These are phyloP conservation scores for Centropus unirufus DNA, from an alignment of 2,113 vertebrate species.

Conservation along the genomic window DNA sequence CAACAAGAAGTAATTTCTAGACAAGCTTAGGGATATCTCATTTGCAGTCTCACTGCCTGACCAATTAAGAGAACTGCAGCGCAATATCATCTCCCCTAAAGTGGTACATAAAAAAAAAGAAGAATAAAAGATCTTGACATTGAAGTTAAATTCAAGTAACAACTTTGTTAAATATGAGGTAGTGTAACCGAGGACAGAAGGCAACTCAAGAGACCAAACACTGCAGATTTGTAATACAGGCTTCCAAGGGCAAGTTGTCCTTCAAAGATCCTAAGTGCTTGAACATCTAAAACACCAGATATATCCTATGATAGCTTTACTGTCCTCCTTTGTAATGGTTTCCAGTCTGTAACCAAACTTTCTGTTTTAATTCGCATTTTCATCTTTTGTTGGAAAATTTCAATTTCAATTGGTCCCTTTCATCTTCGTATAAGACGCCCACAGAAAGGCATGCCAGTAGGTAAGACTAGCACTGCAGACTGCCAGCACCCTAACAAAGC, in stretches of 20 bases:
- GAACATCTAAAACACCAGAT: not conserved
- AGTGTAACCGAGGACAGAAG: not conserved
- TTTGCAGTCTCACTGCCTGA: conserved; percentile 36
- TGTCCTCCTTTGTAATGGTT: not conserved
- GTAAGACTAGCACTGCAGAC: not conserved
- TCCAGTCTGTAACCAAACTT: not conserved
- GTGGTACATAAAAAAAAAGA: not conserved
- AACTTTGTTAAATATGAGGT: not conserved
- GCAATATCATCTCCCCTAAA: not conserved
- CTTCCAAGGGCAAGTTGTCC: not conserved
- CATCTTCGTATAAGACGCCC: not conserved
- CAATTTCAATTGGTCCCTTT: not conserved
- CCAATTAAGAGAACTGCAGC: conserved; percentile 44
- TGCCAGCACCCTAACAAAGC: not conserved
- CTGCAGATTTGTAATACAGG: not conserved
- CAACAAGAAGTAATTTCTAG: conserved; percentile 24
- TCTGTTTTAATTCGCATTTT: not conserved
- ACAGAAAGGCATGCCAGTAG: not conserved
- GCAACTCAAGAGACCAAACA: not conserved
- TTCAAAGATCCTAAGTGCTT: not conserved
- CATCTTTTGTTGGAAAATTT: not conserved
- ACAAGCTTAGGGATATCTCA: conserved; percentile 37
- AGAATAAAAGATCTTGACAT: not conserved
- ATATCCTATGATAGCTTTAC: not conserved
- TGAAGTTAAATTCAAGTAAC: not conserved